phyloP scores from a whole-genome alignment of 1,140 invertebrate species.

The Tetranychus urticae region DNA sequence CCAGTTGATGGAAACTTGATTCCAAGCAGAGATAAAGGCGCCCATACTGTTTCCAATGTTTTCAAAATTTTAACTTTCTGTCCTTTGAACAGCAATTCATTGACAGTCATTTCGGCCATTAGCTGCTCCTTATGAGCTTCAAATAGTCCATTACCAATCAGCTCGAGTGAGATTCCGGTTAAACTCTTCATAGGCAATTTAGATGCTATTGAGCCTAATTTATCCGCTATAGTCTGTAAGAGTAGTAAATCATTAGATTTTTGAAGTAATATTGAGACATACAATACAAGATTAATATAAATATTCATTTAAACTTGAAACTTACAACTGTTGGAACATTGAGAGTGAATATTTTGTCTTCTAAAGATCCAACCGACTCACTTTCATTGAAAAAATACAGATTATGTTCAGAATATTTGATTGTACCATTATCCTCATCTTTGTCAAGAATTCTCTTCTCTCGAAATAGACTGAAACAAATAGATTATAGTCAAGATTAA shows the following conservation, averaged over 20 bases:
- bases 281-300: neutral
- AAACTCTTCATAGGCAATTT: neutral
- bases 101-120: neutral
- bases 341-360: constrained; percentile 4
- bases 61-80: neutral
- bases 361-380: neutral
- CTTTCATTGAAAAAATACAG: constrained; percentile 1
- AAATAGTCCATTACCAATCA: neutral
- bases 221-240: neutral
- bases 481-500: neutral
- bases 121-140: neutral
- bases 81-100: neutral
- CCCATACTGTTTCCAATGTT: constrained; percentile 2
- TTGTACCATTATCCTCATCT: neutral
- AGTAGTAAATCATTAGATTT: too few relatives aligned
- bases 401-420: constrained; percentile 5
- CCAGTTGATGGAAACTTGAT: constrained; percentile 3
- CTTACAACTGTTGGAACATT: constrained; percentile 7
- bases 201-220: neutral
- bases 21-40: neutral
- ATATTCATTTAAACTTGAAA: neutral
- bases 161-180: neutral
- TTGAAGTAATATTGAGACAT: too few relatives aligned
- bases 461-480: neutral
- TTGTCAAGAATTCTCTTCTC: neutral